Evolutionary conservation across 2,888 invertebrate species (phyloP), one percentile per base, ranked within the genome.

Genomic region (Empis stercorea): DNA sequence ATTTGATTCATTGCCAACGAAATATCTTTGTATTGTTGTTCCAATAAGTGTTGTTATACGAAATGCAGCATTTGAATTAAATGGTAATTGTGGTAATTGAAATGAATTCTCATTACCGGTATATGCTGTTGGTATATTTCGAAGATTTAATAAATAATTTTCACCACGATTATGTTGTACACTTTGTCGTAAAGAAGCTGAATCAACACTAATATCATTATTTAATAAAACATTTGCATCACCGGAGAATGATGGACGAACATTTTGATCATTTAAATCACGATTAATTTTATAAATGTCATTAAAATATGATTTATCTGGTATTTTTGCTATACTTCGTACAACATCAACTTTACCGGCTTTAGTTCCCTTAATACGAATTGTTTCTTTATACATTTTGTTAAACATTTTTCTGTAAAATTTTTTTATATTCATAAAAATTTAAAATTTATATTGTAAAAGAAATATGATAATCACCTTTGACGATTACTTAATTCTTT

Each of bases 261-360:
- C 52, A 3, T 58, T 59, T 17, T 49, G 46, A 20, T 45, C 15
- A 27, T 48, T 48, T n/a, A 50, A 23, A 32, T 48, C 27, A 27
- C 45, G 46, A 30, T 55, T 55, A 10, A 55, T 43, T 54, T 62
- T 65, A 46, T 59, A 56, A 9, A 66, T 52, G 56, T 67, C 66
- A 47, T 64, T 65, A 9, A 66, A 57, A 46, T 63, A 59, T 48
- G 64, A 61, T 4, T 59, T 58, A 10, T 59, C 59, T 1, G 65
- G 65, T 48, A 64, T 59, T 46, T 62, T 63, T 46, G 62, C 63
- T 4, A 61, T 57, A 34, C 56, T 56, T 4, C 67, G 65, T 46
- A 67, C 62, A 2, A 66, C 56, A 52, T 65, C 65, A 10, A 56
- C 51, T 51, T 59, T 62, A 10, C 62, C 65, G 13, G 47, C 52